A percentile compares a stretch with the other conserved stretches of the same genome.
These are phyloP conservation scores for Poecilia gillii DNA, from an alignment of 2,797 vertebrate species.

Conservation along the genomic window DNA sequence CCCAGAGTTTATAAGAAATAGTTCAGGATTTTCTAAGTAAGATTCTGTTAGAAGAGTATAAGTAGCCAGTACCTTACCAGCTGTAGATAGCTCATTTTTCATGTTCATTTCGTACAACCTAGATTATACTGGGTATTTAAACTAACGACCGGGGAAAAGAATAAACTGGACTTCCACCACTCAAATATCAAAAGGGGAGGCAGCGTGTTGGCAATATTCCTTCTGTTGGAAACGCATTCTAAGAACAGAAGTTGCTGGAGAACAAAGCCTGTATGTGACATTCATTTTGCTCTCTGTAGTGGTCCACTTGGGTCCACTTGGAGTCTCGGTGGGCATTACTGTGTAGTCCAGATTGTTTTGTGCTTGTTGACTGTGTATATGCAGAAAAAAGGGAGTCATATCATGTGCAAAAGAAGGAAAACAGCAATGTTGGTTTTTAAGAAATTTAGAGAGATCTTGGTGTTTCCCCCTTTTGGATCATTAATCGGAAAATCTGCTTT, in stretches of 20 bases:
- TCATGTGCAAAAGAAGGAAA: background rate
- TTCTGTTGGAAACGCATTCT: background rate
- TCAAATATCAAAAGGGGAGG: background rate
- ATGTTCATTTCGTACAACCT: background rate
- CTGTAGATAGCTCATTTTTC: background rate
- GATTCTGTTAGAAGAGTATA: background rate
- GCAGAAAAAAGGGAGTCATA: background rate
- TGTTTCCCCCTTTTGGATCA: background rate
- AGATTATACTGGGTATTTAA: background rate
- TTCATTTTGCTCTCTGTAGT: background rate
- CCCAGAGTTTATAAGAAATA: conserved; percentile 26
- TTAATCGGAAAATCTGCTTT: background rate
- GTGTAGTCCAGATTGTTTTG: background rate
- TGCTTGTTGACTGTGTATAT: background rate
- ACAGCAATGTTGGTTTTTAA: background rate
- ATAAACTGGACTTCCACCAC: background rate
- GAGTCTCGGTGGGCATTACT: background rate
- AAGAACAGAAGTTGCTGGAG: background rate
- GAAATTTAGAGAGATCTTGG: background rate
- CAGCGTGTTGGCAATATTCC: background rate
- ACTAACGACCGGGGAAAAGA: background rate
- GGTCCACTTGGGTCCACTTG: background rate
- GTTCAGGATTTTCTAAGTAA: background rate
- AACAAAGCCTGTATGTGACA: background rate
- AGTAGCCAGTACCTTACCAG: background rate